phyloP scores from a whole-genome alignment of 2,888 invertebrate genomes.

The Gisinianus flammeolus region DNA sequence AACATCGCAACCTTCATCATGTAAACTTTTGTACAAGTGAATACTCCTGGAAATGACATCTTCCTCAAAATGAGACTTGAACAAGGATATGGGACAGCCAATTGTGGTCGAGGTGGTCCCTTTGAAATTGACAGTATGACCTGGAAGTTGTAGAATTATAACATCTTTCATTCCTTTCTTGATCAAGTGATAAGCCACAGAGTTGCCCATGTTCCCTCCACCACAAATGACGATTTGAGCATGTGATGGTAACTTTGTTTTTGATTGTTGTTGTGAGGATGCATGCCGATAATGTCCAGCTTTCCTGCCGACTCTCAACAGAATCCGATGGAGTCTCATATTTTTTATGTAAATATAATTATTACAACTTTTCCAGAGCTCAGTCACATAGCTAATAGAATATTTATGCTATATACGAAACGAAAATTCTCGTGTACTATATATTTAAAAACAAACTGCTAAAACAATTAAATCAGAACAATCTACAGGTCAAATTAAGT shows the following conservation, averaged over 20 bases:
- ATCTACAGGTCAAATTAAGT: no score
- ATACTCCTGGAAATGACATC: not conserved
- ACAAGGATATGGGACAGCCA: not conserved
- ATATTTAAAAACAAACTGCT: no score
- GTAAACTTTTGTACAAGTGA: not conserved
- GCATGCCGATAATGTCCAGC: no score
- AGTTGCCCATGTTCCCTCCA: not conserved
- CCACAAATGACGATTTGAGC: constrained; percentile 27
- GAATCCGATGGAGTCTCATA: no score
- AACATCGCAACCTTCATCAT: constrained; percentile 8
- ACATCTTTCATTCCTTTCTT: constrained; percentile 12
- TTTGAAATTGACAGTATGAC: not conserved
- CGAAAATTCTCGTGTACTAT: no score
- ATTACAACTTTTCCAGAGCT: no score
- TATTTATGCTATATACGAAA: no score
- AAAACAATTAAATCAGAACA: no score
- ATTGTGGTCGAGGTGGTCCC: not conserved
- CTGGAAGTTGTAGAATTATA: constrained; percentile 9
- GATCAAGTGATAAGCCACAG: constrained; percentile 13
- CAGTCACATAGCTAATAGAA: no score
- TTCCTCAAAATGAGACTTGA: not conserved
- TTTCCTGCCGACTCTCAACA: no score
- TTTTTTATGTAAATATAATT: no score
- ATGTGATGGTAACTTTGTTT: not conserved
- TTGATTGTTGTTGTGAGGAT: no score